These are phyloP conservation scores for Temnopleurus reevesii DNA, from an alignment of 53 echinoderm and acorn worm genomes.

Conservation along the genomic window DNA sequence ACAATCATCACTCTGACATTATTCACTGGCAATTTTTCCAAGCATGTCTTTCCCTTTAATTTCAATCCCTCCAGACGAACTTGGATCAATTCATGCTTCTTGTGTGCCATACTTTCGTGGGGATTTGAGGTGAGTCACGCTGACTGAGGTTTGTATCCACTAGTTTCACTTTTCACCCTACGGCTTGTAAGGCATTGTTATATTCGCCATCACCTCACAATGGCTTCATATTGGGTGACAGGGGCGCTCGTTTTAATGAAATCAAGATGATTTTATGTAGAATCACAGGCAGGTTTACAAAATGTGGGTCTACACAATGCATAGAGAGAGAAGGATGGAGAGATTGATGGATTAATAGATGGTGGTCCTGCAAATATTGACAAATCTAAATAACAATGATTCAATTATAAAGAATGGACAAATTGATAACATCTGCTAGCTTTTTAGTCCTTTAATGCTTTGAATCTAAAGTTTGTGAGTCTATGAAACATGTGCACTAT, in stretches of 20 bases:
- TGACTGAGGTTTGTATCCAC: neutral
- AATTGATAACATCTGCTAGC: neutral
- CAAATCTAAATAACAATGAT: too few relatives aligned
- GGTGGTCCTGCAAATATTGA: too few relatives aligned
- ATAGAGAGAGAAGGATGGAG: neutral
- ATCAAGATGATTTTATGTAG: neutral
- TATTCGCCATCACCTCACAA: constrained; percentile 1
- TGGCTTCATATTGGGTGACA: neutral
- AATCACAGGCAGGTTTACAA: too few relatives aligned
- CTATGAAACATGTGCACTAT: too few relatives aligned
- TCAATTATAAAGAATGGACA: neutral
- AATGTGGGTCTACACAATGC: neutral
- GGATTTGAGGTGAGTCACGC: neutral
- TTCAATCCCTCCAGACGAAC: neutral
- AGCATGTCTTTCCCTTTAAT: neutral
- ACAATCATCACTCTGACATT: too few relatives aligned
- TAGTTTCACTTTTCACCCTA: constrained; percentile 8
- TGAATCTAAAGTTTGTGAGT: too few relatives aligned
- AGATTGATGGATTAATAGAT: too few relatives aligned
- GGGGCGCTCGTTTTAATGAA: neutral
- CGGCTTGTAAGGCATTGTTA: neutral
- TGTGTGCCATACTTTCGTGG: neutral
- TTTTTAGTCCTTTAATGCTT: too few relatives aligned
- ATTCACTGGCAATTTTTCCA: too few relatives aligned
- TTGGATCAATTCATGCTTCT: neutral